Evolutionary conservation across 2,888 invertebrate genomes (phyloP), one percentile per base, ranked within the genome.

Genomic region (Drosophila atripex): DNA sequence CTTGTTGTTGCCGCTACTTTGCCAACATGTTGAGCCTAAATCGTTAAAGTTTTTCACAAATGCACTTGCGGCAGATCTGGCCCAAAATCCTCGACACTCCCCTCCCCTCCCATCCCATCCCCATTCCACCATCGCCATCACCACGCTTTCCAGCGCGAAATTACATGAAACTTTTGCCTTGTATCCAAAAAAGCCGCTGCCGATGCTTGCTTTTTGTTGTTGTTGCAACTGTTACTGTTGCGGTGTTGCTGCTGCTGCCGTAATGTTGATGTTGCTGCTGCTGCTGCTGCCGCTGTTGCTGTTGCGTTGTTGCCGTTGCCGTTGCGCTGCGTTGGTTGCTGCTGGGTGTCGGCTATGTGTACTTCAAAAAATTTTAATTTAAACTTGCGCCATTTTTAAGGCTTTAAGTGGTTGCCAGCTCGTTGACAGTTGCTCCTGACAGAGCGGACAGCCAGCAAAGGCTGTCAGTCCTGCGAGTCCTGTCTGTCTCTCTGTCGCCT

Each of bases 21-120:
- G 76, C 82, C 83, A 84, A 86, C 86, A 89, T 88, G 86, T 89
- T 86, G 89, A 89, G 88, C 88, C 88, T 89, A 89, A 88, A 89
- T 89, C 89, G 88, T 89, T 88, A 89, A 89, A 88, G 85, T 86
- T 89, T 77, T 86, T 70, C 77, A 65, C 82, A 84, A 86, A 84
- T 84, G 82, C 84, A 83, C 80, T 83, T 77, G 76, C 78, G 83
- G 77, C 77, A 75, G 75, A 82, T 77, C 77, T 75, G 60, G 47
- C 58, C 71, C 69, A 50, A 76, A 43, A 66, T 32, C 73, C 41
- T 16, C 41, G 8, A 30, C 28, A 32, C 18, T 16, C 45, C 16
- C 5, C 4, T 5, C 21, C 21, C 4, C 18, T 16, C 45, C 16
- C 5, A 0, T 5, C 21, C 21, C 4, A 23, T 9, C 14, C 21